Percentiles rank a stretch among this genome's conserved stretches.
These are phyloP conservation scores for Lycaena phlaeas DNA, from an alignment of 2,888 invertebrate species.

Conservation along the genomic window DNA sequence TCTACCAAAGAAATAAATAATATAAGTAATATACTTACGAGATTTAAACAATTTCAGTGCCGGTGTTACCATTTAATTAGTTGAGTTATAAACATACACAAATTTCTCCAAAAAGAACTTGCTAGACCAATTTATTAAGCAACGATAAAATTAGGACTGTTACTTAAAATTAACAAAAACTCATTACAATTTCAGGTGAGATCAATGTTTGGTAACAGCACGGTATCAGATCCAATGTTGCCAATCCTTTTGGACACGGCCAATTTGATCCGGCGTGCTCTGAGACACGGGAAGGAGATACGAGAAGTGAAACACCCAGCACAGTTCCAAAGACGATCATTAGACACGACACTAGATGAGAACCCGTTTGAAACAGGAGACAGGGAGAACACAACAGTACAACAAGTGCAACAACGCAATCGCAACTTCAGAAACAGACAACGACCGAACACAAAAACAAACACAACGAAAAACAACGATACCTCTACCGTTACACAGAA, in stretches of 20 bases:
- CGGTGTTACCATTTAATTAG: no score
- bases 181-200: conserved; percentile 58
- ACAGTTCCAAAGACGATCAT: conserved; percentile 50
- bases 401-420: conserved; percentile 25
- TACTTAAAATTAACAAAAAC: no score
- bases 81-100: no score
- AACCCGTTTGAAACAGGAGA: conserved; percentile 42
- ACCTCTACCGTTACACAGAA: conserved; percentile 7
- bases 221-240: conserved; percentile 70
- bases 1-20: no score
- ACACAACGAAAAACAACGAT: conserved; percentile 12
- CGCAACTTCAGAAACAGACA: conserved; percentile 35
- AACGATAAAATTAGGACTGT: no score
- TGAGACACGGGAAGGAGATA: conserved; percentile 47
- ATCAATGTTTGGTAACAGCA: conserved; percentile 71
- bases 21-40: no score
- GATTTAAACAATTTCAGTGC: no score
- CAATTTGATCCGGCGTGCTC: conserved; percentile 71
- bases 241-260: conserved; percentile 78
- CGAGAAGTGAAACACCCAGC: conserved; percentile 44
- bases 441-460: conserved; percentile 23
- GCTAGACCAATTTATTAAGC: no score
- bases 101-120: no score
- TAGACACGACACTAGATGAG: conserved; percentile 37
- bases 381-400: conserved; percentile 21